Percentiles rank a stretch among this genome's conserved stretches.
phyloP scores from a whole-genome alignment of 2,797 vertebrate species.

The Galaxias olidus region DNA sequence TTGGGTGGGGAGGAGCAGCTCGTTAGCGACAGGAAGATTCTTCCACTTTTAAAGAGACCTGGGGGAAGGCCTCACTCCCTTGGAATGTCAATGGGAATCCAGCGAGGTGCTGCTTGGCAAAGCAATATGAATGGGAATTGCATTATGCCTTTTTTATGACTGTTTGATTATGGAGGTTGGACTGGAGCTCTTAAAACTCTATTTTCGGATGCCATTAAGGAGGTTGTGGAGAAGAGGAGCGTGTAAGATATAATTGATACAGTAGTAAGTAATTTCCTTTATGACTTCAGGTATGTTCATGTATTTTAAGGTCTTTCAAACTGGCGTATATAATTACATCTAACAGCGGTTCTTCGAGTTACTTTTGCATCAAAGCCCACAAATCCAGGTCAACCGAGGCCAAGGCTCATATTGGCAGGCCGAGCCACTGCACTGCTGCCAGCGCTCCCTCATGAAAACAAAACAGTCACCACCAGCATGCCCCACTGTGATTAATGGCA shows the following conservation, averaged over 20 bases:
- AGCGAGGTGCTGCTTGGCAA: constrained; percentile 53
- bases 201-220: constrained; percentile 55
- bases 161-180: constrained; percentile 59
- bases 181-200: constrained; percentile 55
- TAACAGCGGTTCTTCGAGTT: constrained; percentile 56
- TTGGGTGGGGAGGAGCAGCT: constrained; percentile 25
- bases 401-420: constrained; percentile 56
- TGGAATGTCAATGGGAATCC: constrained; percentile 58
- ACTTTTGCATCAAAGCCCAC: constrained; percentile 59
- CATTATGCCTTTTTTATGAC: constrained; percentile 48
- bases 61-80: constrained; percentile 40
- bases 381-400: constrained; percentile 61
- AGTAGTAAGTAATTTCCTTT: not conserved
- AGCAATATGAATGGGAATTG: constrained; percentile 51
- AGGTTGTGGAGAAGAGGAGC: constrained; percentile 24
- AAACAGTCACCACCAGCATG: constrained; percentile 56
- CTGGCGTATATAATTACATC: constrained; percentile 47
- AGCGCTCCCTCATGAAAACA: constrained; percentile 61
- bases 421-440: constrained; percentile 47
- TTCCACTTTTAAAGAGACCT: constrained; percentile 30
- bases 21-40: constrained; percentile 35
- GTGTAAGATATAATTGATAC: constrained; percentile 1
- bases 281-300: no score
- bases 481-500: constrained; percentile 49
- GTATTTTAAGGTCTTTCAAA: constrained; percentile 47